Conservation (phyloP, 2,888 invertebrate genomes). For the Pantelozetes paolii region DNA sequence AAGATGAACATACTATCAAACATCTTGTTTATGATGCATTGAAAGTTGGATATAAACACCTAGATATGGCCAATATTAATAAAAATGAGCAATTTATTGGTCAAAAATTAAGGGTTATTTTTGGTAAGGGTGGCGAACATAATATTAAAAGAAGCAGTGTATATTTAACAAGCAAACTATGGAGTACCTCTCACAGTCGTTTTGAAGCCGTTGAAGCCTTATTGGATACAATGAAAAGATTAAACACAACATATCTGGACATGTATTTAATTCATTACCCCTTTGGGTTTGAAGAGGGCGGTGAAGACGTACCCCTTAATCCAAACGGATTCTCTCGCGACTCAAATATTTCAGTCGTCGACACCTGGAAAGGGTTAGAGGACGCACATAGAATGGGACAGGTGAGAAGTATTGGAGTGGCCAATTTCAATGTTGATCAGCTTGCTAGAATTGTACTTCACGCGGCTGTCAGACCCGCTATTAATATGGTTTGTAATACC, state of each 20-base stretch:
- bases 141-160: background rate
- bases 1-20: background rate
- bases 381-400: constrained; percentile 65
- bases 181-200: background rate
- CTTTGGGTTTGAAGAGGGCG: background rate
- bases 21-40: background rate
- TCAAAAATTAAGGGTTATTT: background rate
- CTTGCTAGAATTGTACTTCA: constrained; percentile 62
- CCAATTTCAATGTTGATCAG: constrained; percentile 75
- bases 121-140: background rate
- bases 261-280: background rate
- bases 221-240: background rate
- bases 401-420: constrained; percentile 69
- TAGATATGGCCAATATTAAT: background rate
- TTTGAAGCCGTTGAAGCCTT: background rate
- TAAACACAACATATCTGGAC: background rate
- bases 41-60: background rate
- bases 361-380: constrained; percentile 61
- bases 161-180: background rate
- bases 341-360: background rate
- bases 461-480: constrained; percentile 55
- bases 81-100: background rate
- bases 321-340: background rate
- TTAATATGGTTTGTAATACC: constrained; percentile 49
- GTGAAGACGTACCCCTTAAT: background rate